Evolutionary conservation across 2,797 vertebrate species (phyloP).

Genomic region (Prionace glauca): DNA sequence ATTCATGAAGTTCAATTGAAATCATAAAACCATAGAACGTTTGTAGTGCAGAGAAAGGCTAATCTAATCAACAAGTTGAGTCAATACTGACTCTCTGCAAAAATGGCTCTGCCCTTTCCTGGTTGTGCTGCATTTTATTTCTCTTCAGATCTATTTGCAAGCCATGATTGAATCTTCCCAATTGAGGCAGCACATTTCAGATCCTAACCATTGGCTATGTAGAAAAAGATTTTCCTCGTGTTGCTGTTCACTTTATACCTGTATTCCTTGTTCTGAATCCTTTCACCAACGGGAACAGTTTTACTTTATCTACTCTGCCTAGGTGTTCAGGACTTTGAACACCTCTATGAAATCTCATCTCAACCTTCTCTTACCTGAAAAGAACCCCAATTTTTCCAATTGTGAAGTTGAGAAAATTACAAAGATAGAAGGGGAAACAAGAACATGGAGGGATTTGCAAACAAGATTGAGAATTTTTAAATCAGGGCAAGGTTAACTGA

Average conservation of each 20-base stretch:
- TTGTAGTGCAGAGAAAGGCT: background rate
- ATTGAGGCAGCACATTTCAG: background rate
- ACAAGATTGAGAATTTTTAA: too few species aligned
- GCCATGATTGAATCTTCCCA: too few species aligned
- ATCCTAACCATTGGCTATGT: background rate
- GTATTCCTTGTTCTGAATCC: background rate
- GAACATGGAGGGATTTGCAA: too few species aligned
- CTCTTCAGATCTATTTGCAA: too few species aligned
- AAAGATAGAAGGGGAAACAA: too few species aligned
- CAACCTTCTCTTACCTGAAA: too few species aligned
- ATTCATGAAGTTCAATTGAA: background rate
- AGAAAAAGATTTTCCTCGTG: background rate
- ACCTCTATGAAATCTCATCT: background rate
- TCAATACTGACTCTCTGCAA: background rate
- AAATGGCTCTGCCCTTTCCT: background rate
- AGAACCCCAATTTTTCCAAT: too few species aligned
- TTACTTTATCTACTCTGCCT: background rate
- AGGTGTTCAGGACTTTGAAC: background rate
- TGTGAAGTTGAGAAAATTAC: too few species aligned
- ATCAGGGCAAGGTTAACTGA: too few species aligned
- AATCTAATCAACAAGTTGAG: background rate
- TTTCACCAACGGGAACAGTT: background rate
- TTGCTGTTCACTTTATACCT: background rate
- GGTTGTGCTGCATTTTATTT: too few species aligned
- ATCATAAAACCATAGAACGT: background rate